Conservation (phyloP, 2,888 invertebrate species). For the Lasioglossum oenotherae region DNA sequence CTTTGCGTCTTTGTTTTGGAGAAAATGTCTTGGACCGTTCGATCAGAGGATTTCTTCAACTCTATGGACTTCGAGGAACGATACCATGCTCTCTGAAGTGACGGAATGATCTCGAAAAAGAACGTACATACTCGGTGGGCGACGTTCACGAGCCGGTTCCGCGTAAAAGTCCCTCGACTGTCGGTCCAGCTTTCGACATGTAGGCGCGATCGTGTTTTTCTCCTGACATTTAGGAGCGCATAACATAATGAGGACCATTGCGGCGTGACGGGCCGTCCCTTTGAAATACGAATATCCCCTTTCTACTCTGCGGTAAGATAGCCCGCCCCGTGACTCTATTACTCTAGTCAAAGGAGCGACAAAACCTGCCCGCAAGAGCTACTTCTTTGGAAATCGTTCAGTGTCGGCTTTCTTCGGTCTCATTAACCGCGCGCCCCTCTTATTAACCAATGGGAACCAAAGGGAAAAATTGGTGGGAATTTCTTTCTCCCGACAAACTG, state of each 20-base stretch:
- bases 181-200: slow-evolving; percentile 20
- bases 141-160: slow-evolving; percentile 25
- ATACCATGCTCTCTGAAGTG: neutral
- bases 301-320: slow-evolving; percentile 63
- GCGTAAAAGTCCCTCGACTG: slow-evolving; percentile 33
- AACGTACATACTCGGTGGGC: neutral
- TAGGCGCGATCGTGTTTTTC: slow-evolving; percentile 43
- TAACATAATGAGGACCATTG: slow-evolving; percentile 74
- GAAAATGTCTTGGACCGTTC: too few species aligned
- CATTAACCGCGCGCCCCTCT: slow-evolving; percentile 57
- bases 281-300: slow-evolving; percentile 79
- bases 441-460: slow-evolving; percentile 41
- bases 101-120: neutral
- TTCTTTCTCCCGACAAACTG: neutral
- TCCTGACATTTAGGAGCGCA: slow-evolving; percentile 51
- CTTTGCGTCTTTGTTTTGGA: neutral
- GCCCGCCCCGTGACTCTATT: slow-evolving; percentile 76
- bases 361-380: slow-evolving; percentile 42
- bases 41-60: neutral
- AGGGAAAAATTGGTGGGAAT: neutral
- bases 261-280: slow-evolving; percentile 74
- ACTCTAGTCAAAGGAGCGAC: slow-evolving; percentile 69
- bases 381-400: slow-evolving; percentile 66
- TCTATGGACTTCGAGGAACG: neutral
- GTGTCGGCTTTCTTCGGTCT: slow-evolving; percentile 64